Evolutionary conservation across 2,888 invertebrate genomes (phyloP).

Genomic region (Endotricha flammealis): DNA sequence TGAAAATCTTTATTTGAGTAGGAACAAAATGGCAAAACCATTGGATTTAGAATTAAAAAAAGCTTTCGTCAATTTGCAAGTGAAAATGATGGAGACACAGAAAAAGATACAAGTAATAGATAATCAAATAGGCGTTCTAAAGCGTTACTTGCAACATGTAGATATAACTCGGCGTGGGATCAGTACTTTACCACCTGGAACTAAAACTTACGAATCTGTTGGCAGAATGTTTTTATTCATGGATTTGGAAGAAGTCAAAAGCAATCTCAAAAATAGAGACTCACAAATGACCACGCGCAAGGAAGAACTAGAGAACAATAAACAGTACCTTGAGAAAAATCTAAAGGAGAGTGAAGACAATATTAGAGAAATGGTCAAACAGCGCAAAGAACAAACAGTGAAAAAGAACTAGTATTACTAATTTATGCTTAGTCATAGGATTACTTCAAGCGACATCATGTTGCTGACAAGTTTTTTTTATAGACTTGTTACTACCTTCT

Average conservation of each 20-base stretch:
- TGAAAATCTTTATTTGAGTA: too few species aligned
- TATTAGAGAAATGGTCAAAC: conserved; percentile 88
- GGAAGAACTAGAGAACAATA: conserved; percentile 85
- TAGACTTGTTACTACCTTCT: too few species aligned
- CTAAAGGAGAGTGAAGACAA: conserved; percentile 92
- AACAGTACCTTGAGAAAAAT: conserved; percentile 87
- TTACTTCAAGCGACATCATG: neutral
- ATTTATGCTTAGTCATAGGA: neutral
- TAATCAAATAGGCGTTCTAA: conserved; percentile 84
- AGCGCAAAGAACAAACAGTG: conserved; percentile 74
- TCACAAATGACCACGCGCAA: conserved; percentile 80
- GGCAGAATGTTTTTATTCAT: conserved; percentile 91
- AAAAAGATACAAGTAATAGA: conserved; percentile 89
- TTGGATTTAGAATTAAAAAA: conserved; percentile 80
- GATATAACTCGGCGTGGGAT: conserved; percentile 84
- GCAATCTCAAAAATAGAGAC: conserved; percentile 80
- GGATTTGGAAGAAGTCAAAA: conserved; percentile 80
- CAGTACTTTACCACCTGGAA: conserved; percentile 77
- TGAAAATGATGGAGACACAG: conserved; percentile 88
- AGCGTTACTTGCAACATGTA: conserved; percentile 82
- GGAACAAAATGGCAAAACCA: conserved; percentile 62
- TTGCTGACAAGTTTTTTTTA: too few species aligned
- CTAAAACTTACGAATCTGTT: conserved; percentile 87
- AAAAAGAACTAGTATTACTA: conserved; percentile 27
- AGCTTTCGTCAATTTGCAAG: conserved; percentile 89